Evolutionary conservation across 2,888 invertebrate species (phyloP), one percentile per base, ranked within the genome.

Genomic region (Ochropleura plecta): DNA sequence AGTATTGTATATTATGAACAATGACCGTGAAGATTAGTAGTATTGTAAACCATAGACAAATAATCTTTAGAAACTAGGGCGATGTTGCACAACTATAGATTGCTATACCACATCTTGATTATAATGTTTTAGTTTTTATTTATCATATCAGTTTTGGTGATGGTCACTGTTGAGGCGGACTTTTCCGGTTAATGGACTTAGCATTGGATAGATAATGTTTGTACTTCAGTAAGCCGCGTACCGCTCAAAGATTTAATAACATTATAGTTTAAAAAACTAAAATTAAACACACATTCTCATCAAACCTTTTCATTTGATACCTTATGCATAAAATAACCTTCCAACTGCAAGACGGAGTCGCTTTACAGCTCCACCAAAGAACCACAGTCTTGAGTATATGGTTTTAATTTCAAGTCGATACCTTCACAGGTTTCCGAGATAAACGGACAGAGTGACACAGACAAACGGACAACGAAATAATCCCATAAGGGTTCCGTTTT

Each of bases 11-110:
- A 75, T 5, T 48, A 51, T 59, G 46, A 66, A 46, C 68, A 66
- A 64, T 67, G 79, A 42, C 79, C 60, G 55, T 81, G 59, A 66
- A 78, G 70, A 82, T 73, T 67, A 10, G 20, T 72, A 30, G 62
- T 44, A 44, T 2, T n/a, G 51, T 42, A 65, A 62, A 49, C 65
- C 59, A 44, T 78, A 55, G 48, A 57, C 71, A 81, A 51, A 44
- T 65, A 67, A 81, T 81, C 81, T 49, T 65, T 0, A 12, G 44
- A 62, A 79, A 79, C 48, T 74, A 83, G 80, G 79, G 20, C 79
- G n/a, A 44, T 12, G 30, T 81, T 83, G 51, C 81, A 79, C 70
- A 81, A 83, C 59, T 16, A 0, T 49, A 78, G 70, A 81, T 46
- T 62, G 40, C 49, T 16, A 49, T 65, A 69, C 55, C 12, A 66